Evolutionary conservation across 2,113 vertebrate genomes (phyloP).

Genomic region (Nothocercus julius): DNA sequence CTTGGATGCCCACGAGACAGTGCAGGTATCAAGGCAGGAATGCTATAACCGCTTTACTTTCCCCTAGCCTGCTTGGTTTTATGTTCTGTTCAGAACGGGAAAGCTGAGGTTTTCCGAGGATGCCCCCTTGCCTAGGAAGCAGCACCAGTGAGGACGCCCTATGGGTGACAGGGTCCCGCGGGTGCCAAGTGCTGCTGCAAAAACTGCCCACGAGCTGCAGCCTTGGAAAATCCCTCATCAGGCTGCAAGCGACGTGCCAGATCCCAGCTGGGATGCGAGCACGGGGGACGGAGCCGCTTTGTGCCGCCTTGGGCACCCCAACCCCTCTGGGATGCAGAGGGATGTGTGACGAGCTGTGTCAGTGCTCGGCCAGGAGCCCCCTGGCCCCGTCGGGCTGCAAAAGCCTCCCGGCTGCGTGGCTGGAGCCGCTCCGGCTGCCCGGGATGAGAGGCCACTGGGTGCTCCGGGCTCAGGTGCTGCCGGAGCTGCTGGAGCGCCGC

Average conservation of each 20-base stretch:
- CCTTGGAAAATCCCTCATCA: too few species aligned
- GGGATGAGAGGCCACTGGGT: neutral
- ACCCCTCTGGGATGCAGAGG: too few species aligned
- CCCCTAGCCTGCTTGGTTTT: neutral
- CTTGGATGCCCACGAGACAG: neutral
- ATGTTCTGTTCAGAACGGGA: accelerated
- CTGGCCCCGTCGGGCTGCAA: neutral
- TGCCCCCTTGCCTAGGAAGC: neutral
- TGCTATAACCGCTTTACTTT: neutral
- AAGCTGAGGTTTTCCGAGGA: neutral
- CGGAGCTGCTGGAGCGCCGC: neutral
- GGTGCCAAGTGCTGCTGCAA: neutral
- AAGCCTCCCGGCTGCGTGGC: neutral
- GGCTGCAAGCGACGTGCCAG: neutral
- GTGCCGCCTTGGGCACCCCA: too few species aligned
- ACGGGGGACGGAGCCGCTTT: neutral
- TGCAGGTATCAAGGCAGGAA: neutral
- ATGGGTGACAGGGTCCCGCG: neutral
- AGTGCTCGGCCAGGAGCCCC: too few species aligned
- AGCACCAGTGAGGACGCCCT: accelerated
- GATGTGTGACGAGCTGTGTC: too few species aligned
- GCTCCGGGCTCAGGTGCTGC: accelerated
- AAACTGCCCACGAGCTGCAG: neutral
- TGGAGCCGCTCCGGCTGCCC: neutral
- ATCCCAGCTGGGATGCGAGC: neutral